Evolutionary conservation across 1,140 invertebrate genomes (phyloP).

Genomic region (Chymomyza costata): DNA sequence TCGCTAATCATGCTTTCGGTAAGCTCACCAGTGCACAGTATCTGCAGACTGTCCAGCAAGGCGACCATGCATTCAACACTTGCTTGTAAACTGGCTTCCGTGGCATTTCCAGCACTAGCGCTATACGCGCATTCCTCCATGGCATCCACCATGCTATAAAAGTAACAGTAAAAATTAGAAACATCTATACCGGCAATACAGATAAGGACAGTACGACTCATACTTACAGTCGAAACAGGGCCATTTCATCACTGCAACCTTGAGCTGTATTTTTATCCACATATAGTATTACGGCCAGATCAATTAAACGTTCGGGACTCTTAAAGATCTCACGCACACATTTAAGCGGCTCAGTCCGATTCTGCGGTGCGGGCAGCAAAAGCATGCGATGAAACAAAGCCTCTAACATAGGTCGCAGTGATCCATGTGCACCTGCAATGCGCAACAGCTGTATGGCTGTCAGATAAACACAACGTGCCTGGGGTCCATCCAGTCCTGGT

Average conservation of each 20-base stretch:
- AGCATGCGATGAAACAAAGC: slow-evolving; percentile 94
- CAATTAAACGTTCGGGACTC: slow-evolving; percentile 83
- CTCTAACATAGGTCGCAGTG: slow-evolving; percentile 90
- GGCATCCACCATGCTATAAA: slow-evolving; percentile 90
- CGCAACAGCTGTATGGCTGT: slow-evolving; percentile 88
- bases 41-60: slow-evolving; percentile 88
- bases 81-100: slow-evolving; percentile 84
- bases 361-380: slow-evolving; percentile 88
- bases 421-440: slow-evolving; percentile 88
- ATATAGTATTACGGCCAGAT: slow-evolving; percentile 83
- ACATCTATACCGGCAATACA: no score
- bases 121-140: slow-evolving; percentile 86
- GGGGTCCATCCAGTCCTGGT: slow-evolving; percentile 68
- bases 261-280: slow-evolving; percentile 85
- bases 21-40: slow-evolving; percentile 84
- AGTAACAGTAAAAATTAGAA: neutral
- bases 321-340: slow-evolving; percentile 86
- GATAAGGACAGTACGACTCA: neutral
- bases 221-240: slow-evolving; percentile 90
- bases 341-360: slow-evolving; percentile 89
- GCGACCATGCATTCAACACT: slow-evolving; percentile 90
- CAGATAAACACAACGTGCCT: slow-evolving; percentile 72
- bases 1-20: slow-evolving; percentile 76
- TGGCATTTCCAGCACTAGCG: slow-evolving; percentile 79
- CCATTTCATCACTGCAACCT: slow-evolving; percentile 91